Conservation (phyloP, 2,797 vertebrate species). For the Coregonus ussuriensis region DNA sequence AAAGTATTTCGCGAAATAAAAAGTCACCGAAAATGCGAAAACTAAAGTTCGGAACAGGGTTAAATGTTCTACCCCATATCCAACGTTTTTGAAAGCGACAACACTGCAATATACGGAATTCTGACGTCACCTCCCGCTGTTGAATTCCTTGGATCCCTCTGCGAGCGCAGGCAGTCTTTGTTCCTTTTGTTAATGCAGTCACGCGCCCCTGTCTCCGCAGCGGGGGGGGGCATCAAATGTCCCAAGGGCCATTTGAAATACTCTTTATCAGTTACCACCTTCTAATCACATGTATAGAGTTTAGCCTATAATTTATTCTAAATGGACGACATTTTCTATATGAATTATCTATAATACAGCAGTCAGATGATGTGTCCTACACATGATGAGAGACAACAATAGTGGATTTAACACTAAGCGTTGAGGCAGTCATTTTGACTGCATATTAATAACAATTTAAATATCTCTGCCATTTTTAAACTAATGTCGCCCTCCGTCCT, state of each 20-base stretch:
- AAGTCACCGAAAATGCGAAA: not conserved
- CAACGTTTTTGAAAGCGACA: conserved; percentile 49
- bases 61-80: conserved; percentile 27
- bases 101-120: conserved; percentile 14
- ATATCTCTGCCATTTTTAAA: no score
- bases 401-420: not conserved
- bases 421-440: no score
- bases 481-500: no score
- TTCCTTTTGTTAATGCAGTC: conserved; percentile 13
- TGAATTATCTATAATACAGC: no score
- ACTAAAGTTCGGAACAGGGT: not conserved
- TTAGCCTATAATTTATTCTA: not conserved
- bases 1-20: not conserved
- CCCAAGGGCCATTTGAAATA: not conserved
- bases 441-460: no score
- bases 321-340: not conserved
- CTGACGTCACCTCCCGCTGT: conserved; percentile 55
- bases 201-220: not conserved
- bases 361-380: no score
- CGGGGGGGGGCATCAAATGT: not conserved
- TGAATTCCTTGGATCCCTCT: conserved; percentile 23
- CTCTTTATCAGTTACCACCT: not conserved
- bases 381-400: not conserved
- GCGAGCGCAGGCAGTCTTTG: conserved; percentile 15
- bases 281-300: not conserved